phyloP scores from a whole-genome alignment of 2,113 vertebrate species.

The Alethe castanea region DNA sequence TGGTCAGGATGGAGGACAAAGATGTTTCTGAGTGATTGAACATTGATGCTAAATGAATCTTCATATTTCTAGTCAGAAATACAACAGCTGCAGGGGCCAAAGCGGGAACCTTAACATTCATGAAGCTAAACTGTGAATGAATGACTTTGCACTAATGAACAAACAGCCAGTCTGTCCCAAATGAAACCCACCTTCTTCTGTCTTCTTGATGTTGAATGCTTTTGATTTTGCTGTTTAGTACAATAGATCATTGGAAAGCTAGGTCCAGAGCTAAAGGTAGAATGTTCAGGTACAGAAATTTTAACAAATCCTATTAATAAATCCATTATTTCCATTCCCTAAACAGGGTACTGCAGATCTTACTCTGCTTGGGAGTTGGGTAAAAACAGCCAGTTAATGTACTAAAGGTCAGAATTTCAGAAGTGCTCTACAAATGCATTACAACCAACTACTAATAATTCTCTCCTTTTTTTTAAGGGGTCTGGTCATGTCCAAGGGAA shows the following conservation, averaged over 20 bases:
- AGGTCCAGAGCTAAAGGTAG: background rate
- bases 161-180: background rate
- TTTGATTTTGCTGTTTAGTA: background rate
- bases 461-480: conserved; percentile 75
- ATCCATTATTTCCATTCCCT: conserved; percentile 36
- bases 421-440: conserved; percentile 67
- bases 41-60: background rate
- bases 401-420: conserved; percentile 77
- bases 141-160: background rate
- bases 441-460: conserved; percentile 72
- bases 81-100: rapidly evolving
- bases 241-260: background rate
- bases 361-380: conserved; percentile 53
- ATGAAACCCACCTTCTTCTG: background rate
- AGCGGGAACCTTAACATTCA: background rate
- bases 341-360: conserved; percentile 19
- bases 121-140: background rate
- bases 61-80: background rate
- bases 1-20: background rate
- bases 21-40: background rate
- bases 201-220: background rate
- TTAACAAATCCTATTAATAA: conserved; percentile 59
- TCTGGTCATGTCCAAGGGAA: conserved; percentile 79
- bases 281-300: background rate
- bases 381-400: conserved; percentile 61